These are phyloP conservation scores for Mimas tiliae DNA, from an alignment of 2,888 invertebrate genomes.

Conservation along the genomic window DNA sequence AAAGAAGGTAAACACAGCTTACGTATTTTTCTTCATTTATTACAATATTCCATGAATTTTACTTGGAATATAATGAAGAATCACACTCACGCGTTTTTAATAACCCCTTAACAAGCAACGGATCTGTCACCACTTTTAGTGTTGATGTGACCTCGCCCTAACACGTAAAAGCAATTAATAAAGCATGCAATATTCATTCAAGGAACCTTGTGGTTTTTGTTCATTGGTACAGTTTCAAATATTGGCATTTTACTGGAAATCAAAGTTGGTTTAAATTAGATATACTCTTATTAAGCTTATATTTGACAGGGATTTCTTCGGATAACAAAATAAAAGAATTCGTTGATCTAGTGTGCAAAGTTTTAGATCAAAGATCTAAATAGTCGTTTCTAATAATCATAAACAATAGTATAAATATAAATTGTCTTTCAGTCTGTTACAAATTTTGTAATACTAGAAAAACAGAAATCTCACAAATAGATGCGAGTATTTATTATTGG, in stretches of 20 bases:
- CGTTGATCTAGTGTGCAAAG: no score
- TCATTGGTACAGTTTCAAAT: conserved; percentile 2
- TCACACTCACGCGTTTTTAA: neutral
- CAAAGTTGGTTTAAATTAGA: neutral
- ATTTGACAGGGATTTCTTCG: neutral
- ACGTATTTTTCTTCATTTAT: neutral
- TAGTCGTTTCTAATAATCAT: no score
- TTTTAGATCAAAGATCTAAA: no score
- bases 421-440: no score
- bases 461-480: no score
- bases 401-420: no score
- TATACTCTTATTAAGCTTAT: neutral
- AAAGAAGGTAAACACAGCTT: neutral
- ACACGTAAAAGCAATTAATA: conserved; percentile 45
- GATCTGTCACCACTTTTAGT: conserved; percentile 23
- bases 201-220: conserved; percentile 36
- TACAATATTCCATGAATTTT: no score
- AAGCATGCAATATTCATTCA: conserved; percentile 43
- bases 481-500: no score
- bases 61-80: neutral
- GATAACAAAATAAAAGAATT: neutral
- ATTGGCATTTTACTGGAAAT: neutral
- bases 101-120: neutral
- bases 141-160: conserved; percentile 29
- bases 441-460: no score